Base-by-base conservation (phyloP, 2,797 vertebrate genomes). In the Semotilus atromaculatus region DNA sequence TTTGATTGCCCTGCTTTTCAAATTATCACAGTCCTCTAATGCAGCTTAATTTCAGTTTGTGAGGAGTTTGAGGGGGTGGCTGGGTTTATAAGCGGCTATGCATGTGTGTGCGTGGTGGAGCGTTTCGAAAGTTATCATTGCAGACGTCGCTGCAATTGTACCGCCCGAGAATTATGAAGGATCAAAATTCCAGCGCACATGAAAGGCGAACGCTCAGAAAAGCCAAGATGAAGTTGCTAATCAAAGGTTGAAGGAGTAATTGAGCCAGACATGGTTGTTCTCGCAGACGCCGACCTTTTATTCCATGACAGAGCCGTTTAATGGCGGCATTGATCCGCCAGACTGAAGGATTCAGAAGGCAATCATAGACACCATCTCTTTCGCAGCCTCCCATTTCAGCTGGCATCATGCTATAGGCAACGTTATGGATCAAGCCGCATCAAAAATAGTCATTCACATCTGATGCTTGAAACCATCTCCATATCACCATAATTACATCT, bases 21-120 rank as follows among this genome's bases (percentile, higher is more conserved):
- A 95, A 95, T 95, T 91, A 93, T 94, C 94, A 93, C 94, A 92
- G 92, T 85, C 94, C 91, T 92, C 93, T 95, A 95, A 96, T 94
- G 95, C 92, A 93, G 95, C 95, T 95, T 95, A 94, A 95, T 96
- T 95, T 94, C 94, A 94, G 94, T 95, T 95, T 95, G 95, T 95
- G 91, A 92, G 92, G 89, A 92, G 90, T 92, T 71, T 89, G 88
- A 86, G 93, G 92, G 92, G 90, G 89, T 91, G 88, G 66, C 90
- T 92, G 76, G 53, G 34, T 84, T 79, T 84, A 78, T 71, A 84
- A 58, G 36, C 26, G 38, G 19, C 64, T 70, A 40, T 45, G 72
- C 60, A 36, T 72, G 68, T 66, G 72, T 34, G 55, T n/a, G 68
- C 21, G 66, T 8, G 62, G 53, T 75, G 80, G 83, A 68, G 79